phyloP scores from a whole-genome alignment of 2,888 invertebrate species.

The Tiliacea aurago region DNA sequence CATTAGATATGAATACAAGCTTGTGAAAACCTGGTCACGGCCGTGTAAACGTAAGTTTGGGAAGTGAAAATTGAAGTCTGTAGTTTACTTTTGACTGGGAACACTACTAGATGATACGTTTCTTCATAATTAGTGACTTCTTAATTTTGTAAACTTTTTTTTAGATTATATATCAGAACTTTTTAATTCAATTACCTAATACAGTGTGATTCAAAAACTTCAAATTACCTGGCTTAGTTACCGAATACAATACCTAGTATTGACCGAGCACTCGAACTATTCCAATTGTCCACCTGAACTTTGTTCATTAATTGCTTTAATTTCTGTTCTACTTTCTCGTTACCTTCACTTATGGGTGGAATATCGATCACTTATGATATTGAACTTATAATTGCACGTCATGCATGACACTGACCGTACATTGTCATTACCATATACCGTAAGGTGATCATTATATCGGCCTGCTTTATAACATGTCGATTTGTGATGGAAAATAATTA shows the following conservation, averaged over 20 bases:
- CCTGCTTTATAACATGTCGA: slow-evolving; percentile 27
- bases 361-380: slow-evolving; percentile 63
- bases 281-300: slow-evolving; percentile 44
- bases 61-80: slow-evolving; percentile 15
- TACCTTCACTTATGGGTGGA: slow-evolving; percentile 54
- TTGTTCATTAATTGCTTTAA: slow-evolving; percentile 51
- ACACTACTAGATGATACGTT: not conserved
- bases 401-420: slow-evolving; percentile 50
- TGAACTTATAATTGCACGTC: slow-evolving; percentile 63
- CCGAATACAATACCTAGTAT: slow-evolving; percentile 36
- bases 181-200: slow-evolving; percentile 13
- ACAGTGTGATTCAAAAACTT: slow-evolving; percentile 25
- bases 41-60: not conserved
- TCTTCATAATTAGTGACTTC: slow-evolving; percentile 10
- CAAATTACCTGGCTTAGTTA: slow-evolving; percentile 27
- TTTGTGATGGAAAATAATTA: slow-evolving; percentile 36
- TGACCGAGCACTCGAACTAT: slow-evolving; percentile 35
- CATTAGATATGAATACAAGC: slow-evolving; percentile 8
- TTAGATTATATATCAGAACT: not conserved
- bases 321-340: slow-evolving; percentile 53
- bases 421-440: slow-evolving; percentile 51
- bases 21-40: slow-evolving; percentile 36
- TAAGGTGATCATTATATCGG: slow-evolving; percentile 51
- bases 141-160: slow-evolving; percentile 1
- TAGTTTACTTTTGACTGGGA: not conserved